These are phyloP conservation scores for Tokudaia muenninki DNA, from an alignment of 2,797 vertebrate species.

Conservation along the genomic window DNA sequence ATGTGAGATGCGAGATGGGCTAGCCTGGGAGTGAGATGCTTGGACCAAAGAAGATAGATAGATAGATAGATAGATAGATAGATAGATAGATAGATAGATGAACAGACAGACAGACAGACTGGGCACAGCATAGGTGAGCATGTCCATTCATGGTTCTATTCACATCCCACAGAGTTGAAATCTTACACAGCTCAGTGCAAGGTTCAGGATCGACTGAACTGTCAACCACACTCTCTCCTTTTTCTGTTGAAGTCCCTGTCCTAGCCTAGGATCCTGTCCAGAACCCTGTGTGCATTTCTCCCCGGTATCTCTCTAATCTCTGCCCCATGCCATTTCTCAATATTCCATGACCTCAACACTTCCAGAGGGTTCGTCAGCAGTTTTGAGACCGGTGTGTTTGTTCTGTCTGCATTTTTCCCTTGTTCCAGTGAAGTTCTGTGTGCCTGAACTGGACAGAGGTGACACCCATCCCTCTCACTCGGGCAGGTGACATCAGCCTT, in stretches of 20 bases:
- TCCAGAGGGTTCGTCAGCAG: neutral
- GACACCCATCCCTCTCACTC: neutral
- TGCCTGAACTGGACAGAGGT: neutral
- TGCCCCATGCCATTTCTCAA: neutral
- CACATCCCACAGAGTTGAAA: neutral
- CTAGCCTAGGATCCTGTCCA: neutral
- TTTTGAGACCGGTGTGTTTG: rapidly evolving
- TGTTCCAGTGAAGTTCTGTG: neutral
- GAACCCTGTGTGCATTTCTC: neutral
- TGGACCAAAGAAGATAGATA: neutral
- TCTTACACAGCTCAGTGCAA: neutral
- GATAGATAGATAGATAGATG: neutral
- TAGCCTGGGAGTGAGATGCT: neutral
- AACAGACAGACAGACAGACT: rapidly evolving
- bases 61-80: neutral
- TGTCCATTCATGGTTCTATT: rapidly evolving
- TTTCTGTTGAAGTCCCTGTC: neutral
- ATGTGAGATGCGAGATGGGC: neutral
- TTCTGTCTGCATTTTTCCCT: neutral
- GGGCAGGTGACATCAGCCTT: neutral
- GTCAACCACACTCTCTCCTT: rapidly evolving
- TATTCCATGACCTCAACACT: neutral
- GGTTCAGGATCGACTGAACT: too few relatives aligned
- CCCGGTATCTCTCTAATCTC: neutral
- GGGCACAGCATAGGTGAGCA: too few relatives aligned